These are phyloP conservation scores for Gnathonemus longibarbis DNA, from an alignment of 2,113 vertebrate species.

Conservation along the genomic window DNA sequence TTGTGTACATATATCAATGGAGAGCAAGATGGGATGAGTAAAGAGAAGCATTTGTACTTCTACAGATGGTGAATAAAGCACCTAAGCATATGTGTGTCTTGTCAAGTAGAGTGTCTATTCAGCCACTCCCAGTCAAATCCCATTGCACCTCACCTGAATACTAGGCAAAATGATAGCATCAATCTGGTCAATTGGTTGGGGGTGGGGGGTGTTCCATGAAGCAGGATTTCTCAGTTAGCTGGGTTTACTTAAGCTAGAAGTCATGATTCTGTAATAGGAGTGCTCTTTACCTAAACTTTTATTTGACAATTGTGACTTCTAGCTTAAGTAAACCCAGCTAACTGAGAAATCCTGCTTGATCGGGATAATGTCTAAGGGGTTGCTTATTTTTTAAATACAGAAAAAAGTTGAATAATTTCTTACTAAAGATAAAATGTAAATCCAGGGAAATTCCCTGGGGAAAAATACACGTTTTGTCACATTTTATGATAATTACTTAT, in stretches of 20 bases:
- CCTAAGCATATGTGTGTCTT: background rate
- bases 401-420: too few relatives aligned
- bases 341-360: too few relatives aligned
- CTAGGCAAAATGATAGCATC: background rate
- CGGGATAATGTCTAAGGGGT: too few relatives aligned
- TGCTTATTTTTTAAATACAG: too few relatives aligned
- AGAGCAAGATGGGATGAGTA: background rate
- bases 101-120: background rate
- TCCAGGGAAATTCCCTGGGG: too few relatives aligned
- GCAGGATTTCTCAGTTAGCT: background rate
- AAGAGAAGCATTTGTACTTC: background rate
- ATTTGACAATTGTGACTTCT: background rate
- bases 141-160: background rate
- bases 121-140: background rate
- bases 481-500: too few relatives aligned
- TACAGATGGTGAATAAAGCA: background rate
- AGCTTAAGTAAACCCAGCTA: too few relatives aligned
- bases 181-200: background rate
- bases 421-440: too few relatives aligned
- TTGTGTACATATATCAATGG: background rate
- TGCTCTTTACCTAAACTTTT: background rate
- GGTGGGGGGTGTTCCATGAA: background rate
- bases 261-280: background rate
- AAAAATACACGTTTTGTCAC: too few relatives aligned
- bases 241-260: background rate